Conservation (phyloP, 2,113 vertebrate genomes). For the Gracilinanus agilis region DNA sequence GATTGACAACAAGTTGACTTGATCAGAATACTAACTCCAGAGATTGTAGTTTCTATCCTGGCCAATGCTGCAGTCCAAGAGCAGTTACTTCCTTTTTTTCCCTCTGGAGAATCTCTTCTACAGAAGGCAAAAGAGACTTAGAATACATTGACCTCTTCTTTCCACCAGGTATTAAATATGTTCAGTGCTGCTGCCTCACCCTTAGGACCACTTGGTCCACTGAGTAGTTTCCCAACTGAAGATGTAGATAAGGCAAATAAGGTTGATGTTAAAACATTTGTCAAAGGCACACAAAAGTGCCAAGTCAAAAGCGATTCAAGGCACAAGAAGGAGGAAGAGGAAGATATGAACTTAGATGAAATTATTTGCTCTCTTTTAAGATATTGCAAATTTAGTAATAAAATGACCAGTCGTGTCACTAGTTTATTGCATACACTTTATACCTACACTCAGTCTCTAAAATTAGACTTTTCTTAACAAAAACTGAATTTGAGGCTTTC, state of each 20-base stretch:
- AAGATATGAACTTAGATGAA: slow-evolving; percentile 96
- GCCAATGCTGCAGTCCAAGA: slow-evolving; percentile 92
- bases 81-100: slow-evolving; percentile 91
- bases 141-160: slow-evolving; percentile 93
- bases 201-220: slow-evolving; percentile 92
- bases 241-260: slow-evolving; percentile 94
- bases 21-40: slow-evolving; percentile 84
- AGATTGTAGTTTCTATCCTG: slow-evolving; percentile 94
- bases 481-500: background rate
- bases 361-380: slow-evolving; percentile 73
- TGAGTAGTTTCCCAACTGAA: slow-evolving; percentile 92
- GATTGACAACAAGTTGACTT: slow-evolving; percentile 91
- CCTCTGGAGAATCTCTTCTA: slow-evolving; percentile 93
- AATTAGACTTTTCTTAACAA: slow-evolving; percentile 78
- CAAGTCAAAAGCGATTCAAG: slow-evolving; percentile 89
- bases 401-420: slow-evolving; percentile 77
- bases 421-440: slow-evolving; percentile 77
- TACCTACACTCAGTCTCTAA: slow-evolving; percentile 79
- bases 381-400: slow-evolving; percentile 76
- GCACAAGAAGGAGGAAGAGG: slow-evolving; percentile 94
- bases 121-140: slow-evolving; percentile 93
- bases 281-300: slow-evolving; percentile 93
- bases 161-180: slow-evolving; percentile 93
- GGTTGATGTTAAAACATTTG: slow-evolving; percentile 94
- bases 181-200: slow-evolving; percentile 94